Evolutionary conservation across 92 coral and sea anemone genomes (phyloP).

Genomic region (Hydrozoanthus gracilis): DNA sequence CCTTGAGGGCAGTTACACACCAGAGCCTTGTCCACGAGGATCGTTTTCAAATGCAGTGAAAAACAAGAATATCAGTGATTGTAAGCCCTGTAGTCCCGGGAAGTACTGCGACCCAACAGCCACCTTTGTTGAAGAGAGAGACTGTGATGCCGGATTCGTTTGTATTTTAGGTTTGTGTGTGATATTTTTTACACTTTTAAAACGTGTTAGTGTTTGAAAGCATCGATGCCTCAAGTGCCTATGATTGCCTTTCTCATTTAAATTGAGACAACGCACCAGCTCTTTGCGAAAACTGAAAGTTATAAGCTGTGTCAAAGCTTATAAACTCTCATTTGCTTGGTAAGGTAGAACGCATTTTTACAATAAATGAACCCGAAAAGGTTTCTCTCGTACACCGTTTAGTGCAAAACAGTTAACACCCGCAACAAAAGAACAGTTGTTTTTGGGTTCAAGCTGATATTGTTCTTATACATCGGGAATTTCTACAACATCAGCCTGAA

Average conservation of each 20-base stretch:
- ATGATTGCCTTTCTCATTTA: no score
- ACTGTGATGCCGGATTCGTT: slow-evolving; percentile 82
- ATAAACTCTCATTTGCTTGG: no score
- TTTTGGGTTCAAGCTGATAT: no score
- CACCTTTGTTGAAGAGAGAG: slow-evolving; percentile 73
- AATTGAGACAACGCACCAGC: no score
- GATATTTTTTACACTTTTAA: neutral
- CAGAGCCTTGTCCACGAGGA: slow-evolving; percentile 91
- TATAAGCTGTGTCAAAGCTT: neutral
- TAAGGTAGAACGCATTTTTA: no score
- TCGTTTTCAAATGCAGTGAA: slow-evolving; percentile 89
- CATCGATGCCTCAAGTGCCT: neutral
- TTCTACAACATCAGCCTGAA: no score
- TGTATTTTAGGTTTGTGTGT: slow-evolving; percentile 73
- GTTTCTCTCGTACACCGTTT: no score
- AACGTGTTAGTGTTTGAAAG: neutral
- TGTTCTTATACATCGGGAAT: no score
- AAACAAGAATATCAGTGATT: slow-evolving; percentile 84
- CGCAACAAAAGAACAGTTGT: no score
- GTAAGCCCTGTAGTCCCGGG: slow-evolving; percentile 97
- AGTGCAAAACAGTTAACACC: no score
- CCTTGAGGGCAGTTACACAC: slow-evolving; percentile 86
- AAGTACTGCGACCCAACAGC: slow-evolving; percentile 91
- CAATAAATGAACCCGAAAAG: no score
- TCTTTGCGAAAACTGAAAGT: neutral